A percentile compares a stretch with the other conserved stretches of the same genome.
phyloP scores from a whole-genome alignment of 2,113 vertebrate genomes.

The Gavialis gangeticus region DNA sequence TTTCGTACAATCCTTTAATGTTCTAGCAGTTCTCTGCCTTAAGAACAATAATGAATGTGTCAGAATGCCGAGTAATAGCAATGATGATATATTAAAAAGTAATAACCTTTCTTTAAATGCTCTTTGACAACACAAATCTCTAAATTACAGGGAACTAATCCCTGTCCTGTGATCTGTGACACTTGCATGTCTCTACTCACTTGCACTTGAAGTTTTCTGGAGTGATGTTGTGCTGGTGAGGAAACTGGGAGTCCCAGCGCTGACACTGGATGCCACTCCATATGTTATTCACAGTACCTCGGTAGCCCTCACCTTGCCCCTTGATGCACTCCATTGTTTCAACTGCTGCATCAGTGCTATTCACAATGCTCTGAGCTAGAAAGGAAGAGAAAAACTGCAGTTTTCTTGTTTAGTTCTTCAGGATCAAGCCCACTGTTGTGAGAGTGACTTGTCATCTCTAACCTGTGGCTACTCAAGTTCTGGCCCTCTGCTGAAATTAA shows the following conservation, averaged over 20 bases:
- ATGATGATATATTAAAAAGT: background rate
- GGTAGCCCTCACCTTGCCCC: conserved; percentile 90
- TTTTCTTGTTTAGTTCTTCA: background rate
- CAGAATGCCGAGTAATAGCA: background rate
- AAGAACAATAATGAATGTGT: background rate
- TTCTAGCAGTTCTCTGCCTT: background rate
- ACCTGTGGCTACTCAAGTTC: background rate
- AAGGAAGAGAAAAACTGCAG: conserved; percentile 1
- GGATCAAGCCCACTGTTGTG: too few relatives aligned
- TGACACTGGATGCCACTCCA: conserved; percentile 91
- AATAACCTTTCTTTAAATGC: background rate
- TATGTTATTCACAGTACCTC: conserved; percentile 84
- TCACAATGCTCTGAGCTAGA: conserved; percentile 70
- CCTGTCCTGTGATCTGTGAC: background rate
- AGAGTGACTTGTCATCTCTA: background rate
- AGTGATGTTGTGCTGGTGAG: conserved; percentile 92
- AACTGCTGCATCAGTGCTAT: conserved; percentile 75
- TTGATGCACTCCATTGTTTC: conserved; percentile 86
- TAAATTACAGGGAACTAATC: background rate
- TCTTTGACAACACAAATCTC: background rate
- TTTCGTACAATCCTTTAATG: background rate
- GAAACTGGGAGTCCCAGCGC: conserved; percentile 93
- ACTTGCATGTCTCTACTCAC: conserved; percentile 81
- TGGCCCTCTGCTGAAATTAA: background rate
- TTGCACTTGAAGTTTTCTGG: conserved; percentile 95